Evolutionary conservation across 2,888 invertebrate genomes (phyloP).

Genomic region (Oscheius sp.): DNA sequence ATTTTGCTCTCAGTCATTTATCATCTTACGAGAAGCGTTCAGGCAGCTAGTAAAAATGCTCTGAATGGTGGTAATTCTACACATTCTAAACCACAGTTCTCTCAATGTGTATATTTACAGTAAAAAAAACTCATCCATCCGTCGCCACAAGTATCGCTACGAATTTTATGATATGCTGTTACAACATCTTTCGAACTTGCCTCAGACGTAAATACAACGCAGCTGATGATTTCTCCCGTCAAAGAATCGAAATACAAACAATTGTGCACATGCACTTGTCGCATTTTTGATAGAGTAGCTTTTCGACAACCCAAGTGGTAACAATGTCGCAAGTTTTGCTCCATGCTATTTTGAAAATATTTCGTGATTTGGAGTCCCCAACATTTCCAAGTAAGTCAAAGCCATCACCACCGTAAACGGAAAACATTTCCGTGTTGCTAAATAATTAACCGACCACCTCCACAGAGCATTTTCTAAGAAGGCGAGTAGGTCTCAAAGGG

Average conservation of each 20-base stretch:
- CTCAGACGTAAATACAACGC: not conserved
- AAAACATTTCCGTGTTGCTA: constrained; percentile 17
- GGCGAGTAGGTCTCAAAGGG: too few species aligned
- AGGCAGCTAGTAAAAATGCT: too few species aligned
- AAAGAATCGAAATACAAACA: not conserved
- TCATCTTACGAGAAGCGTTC: too few species aligned
- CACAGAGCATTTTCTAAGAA: too few species aligned
- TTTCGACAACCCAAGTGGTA: not conserved
- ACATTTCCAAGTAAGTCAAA: not conserved
- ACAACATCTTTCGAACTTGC: not conserved
- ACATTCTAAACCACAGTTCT: too few species aligned
- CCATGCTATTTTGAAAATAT: not conserved
- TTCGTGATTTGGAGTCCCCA: not conserved
- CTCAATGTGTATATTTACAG: too few species aligned
- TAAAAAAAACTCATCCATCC: too few species aligned
- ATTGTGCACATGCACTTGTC: constrained; percentile 5
- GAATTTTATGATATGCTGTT: too few species aligned
- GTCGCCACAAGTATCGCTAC: too few species aligned
- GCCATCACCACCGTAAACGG: not conserved
- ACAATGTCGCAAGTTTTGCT: not conserved
- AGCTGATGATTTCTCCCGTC: not conserved
- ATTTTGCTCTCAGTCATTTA: too few species aligned
- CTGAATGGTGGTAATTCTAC: too few species aligned
- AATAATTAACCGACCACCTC: constrained; percentile 20
- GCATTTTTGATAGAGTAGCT: not conserved